Conservation (phyloP, 2,888 invertebrate genomes). For the Eulithis prunata region DNA sequence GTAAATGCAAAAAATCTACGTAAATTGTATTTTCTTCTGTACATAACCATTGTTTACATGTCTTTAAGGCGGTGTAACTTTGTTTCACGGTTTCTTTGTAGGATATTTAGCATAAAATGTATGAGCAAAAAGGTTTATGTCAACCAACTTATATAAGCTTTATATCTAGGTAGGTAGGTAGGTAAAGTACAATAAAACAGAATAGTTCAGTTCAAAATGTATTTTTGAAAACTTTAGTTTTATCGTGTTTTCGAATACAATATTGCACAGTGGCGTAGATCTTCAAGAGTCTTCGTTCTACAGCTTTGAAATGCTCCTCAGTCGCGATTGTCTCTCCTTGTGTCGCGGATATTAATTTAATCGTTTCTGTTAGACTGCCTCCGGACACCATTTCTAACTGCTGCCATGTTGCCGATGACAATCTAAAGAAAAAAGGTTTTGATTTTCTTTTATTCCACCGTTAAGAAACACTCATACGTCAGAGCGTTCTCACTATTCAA, state of each 20-base stretch:
- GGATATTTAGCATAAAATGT: slow-evolving; percentile 3
- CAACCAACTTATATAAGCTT: background rate
- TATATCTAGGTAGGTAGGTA: too few relatives aligned
- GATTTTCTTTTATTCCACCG: background rate
- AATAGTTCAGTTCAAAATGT: slow-evolving; percentile 33
- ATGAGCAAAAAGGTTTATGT: background rate
- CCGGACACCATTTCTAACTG: slow-evolving; percentile 88
- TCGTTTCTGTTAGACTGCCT: slow-evolving; percentile 86
- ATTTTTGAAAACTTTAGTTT: slow-evolving; percentile 71
- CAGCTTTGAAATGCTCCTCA: slow-evolving; percentile 88
- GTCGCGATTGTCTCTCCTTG: slow-evolving; percentile 86
- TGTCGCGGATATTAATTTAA: slow-evolving; percentile 81
- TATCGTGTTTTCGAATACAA: slow-evolving; percentile 87
- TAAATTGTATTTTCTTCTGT: too few relatives aligned
- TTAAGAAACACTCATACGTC: too few relatives aligned
- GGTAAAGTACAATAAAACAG: too few relatives aligned
- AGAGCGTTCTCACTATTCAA: too few relatives aligned
- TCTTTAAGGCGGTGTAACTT: background rate
- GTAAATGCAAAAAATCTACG: too few relatives aligned
- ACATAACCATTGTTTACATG: too few relatives aligned
- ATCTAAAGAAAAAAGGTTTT: slow-evolving; percentile 69
- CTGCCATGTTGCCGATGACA: slow-evolving; percentile 89
- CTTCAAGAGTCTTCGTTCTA: slow-evolving; percentile 90
- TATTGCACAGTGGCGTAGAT: slow-evolving; percentile 91
- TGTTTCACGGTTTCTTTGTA: slow-evolving; percentile 4